phyloP scores from a whole-genome alignment of 92 coral and sea anemone genomes.

The Pocillopora meandrina region DNA sequence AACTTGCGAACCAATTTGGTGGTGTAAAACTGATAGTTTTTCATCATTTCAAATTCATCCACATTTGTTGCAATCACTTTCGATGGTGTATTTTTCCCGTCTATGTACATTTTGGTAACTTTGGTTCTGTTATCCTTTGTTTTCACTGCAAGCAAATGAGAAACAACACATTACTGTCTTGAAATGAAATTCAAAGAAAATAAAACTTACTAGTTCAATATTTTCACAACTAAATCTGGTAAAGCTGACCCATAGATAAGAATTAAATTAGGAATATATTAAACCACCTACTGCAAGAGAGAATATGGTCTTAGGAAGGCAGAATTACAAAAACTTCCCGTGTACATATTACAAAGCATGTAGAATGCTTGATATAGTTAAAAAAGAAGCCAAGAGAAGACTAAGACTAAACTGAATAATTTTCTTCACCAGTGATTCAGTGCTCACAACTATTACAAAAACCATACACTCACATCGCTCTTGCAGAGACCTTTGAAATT shows the following conservation, averaged over 20 bases:
- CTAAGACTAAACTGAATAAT: not conserved
- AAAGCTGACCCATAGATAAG: too few relatives aligned
- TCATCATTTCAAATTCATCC: slow-evolving; percentile 82
- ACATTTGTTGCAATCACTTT: not conserved
- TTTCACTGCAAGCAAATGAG: not conserved
- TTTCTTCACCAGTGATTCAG: not conserved
- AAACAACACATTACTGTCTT: not conserved
- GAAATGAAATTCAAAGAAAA: too few relatives aligned
- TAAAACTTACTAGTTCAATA: too few relatives aligned
- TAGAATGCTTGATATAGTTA: too few relatives aligned
- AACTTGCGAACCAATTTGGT: slow-evolving; percentile 31
- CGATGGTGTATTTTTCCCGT: not conserved
- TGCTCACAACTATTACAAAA: not conserved
- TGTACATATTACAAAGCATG: too few relatives aligned
- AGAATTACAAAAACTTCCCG: too few relatives aligned
- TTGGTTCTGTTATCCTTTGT: not conserved
- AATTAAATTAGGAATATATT: too few relatives aligned
- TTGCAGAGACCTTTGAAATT: not conserved
- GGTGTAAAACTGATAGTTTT: slow-evolving; percentile 74
- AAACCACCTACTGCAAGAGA: too few relatives aligned
- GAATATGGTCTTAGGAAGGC: too few relatives aligned
- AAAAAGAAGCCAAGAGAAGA: too few relatives aligned
- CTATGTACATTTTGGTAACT: not conserved
- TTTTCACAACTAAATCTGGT: too few relatives aligned
- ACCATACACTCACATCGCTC: slow-evolving; percentile 9